Evolutionary conservation across 2,888 invertebrate genomes (phyloP).

Genomic region (Erebia ligea): DNA sequence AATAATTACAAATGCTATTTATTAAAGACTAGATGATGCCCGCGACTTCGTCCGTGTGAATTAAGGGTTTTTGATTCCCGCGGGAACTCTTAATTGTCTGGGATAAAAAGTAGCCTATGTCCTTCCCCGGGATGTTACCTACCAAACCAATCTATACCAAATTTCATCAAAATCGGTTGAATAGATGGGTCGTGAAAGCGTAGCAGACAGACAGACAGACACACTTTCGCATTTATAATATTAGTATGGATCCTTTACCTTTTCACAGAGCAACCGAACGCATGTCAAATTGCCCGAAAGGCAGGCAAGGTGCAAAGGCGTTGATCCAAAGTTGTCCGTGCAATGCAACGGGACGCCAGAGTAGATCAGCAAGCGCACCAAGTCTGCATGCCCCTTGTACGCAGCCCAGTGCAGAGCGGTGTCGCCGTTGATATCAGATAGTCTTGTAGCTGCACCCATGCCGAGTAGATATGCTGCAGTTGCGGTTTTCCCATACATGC

Average conservation of each 20-base stretch:
- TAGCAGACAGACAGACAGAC: no score
- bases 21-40: no score
- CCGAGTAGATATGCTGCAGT: slow-evolving; percentile 95
- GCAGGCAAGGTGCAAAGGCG: slow-evolving; percentile 94
- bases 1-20: no score
- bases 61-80: no score
- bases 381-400: slow-evolving; percentile 95
- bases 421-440: slow-evolving; percentile 96
- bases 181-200: no score
- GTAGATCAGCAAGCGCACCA: slow-evolving; percentile 94
- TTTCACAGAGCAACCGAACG: slow-evolving; percentile 94
- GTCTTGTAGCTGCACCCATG: slow-evolving; percentile 93
- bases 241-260: slow-evolving; percentile 85
- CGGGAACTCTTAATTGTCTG: no score
- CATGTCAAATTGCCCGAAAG: slow-evolving; percentile 94
- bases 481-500: slow-evolving; percentile 96
- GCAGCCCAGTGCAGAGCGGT: slow-evolving; percentile 97
- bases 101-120: no score
- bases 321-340: slow-evolving; percentile 96
- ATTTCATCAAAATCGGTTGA: no score
- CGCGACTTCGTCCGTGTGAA: no score
- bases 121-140: no score
- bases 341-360: slow-evolving; percentile 95
- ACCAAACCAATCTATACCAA: no score
- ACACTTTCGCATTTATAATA: no score